Base-by-base conservation (phyloP, 2,888 invertebrate species). In the Cybosia mesomella region DNA sequence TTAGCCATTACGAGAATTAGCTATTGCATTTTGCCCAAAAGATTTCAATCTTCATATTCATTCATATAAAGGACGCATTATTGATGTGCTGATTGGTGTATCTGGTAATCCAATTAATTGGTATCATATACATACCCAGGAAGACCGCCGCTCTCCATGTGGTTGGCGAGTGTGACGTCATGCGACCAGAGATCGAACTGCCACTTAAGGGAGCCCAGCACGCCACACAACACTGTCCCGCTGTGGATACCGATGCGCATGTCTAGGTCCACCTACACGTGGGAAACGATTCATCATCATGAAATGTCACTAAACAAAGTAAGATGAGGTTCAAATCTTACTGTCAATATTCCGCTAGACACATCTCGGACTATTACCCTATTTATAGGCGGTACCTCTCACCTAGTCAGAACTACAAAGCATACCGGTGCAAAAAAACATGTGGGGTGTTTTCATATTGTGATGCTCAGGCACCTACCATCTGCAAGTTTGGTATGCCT, bases 211-310 rank as follows among this genome's bases (percentile, higher is more conserved):
- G 98, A 96, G 3, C 98, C 99, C 71, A 99, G 95, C 28, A 99
- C 99, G 0, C 99, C 99, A 88, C 99, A 99, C 83, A 99, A 96
- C 67, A 99, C 99, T 9, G 98, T 97, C 21, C 99, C 99, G 76
- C 98, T 98, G 95, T 99, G 99, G 74, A 99, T 98, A 65, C 99
- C 99, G 82, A 99, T 99, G 79, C 99, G 96, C 99, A 99, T 99
- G 92, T 99, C 98, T 78, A 99, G 95, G 89, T 99, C 98, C 79
- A 98, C 98, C 97, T 98, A 93, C 28, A 90, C 87, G 77, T 71
- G 75, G 18, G 8, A 13, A 55, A 55, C 15, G 2, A 49, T 43
- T 43, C 43, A 43, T 7, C 0, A 43, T 18, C 1, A 18, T 18
- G n/a, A n/a, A 18, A n/a, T n/a, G 9, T n/a, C 15, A 39, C 39